phyloP scores from a whole-genome alignment of 1,140 invertebrate genomes.

The Microplitis mediator region DNA sequence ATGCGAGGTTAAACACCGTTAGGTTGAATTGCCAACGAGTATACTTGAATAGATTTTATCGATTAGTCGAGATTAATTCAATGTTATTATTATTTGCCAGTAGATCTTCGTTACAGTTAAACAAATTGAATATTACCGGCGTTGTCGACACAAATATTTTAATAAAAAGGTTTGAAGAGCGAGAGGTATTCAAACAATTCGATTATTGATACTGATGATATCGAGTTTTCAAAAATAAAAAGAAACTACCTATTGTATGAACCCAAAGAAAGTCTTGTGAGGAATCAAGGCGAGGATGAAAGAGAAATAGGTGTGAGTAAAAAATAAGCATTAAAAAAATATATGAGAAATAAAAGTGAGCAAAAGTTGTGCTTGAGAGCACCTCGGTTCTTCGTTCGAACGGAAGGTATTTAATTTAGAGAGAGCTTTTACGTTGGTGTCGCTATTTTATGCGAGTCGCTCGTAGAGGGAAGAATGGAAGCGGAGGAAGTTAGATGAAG shows the following conservation, averaged over 20 bases:
- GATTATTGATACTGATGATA: too few species aligned
- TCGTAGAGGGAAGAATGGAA: constrained; percentile 12
- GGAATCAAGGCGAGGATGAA: neutral
- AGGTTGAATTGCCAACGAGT: neutral
- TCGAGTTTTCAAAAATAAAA: too few species aligned
- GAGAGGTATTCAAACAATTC: too few species aligned
- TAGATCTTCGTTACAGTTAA: too few species aligned
- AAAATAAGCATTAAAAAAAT: constrained; percentile 13
- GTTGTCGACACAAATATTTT: too few species aligned
- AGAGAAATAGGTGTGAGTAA: neutral
- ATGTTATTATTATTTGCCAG: neutral
- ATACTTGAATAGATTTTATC: neutral
- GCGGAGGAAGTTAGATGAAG: constrained; percentile 13
- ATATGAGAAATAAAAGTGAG: constrained; percentile 1
- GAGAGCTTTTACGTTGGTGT: constrained; percentile 31
- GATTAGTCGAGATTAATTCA: constrained; percentile 10
- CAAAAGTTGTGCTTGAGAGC: neutral
- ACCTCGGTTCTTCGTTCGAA: constrained; percentile 1
- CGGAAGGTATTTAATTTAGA: constrained; percentile 35
- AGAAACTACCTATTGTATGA: too few species aligned
- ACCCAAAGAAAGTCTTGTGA: too few species aligned
- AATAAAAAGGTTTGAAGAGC: too few species aligned
- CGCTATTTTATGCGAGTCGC: constrained; percentile 27
- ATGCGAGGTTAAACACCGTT: constrained; percentile 19
- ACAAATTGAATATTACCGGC: too few species aligned